phyloP scores from a whole-genome alignment of 2,888 invertebrate species.

The Perizoma affinitatum region DNA sequence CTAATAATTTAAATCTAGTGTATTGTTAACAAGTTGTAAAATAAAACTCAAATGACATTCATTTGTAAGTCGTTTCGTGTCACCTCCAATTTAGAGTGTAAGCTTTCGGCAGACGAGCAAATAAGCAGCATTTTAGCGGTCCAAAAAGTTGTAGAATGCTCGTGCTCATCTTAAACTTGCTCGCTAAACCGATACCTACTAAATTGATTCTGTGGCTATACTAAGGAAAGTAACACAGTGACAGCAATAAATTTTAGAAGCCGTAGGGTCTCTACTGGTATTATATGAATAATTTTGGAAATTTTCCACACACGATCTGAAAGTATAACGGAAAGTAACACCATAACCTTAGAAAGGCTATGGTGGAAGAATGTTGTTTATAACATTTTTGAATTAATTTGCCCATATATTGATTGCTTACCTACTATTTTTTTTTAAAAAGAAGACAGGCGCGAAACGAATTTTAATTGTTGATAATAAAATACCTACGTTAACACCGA shows the following conservation, averaged over 20 bases:
- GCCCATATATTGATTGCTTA: not conserved
- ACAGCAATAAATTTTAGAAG: conserved; percentile 51
- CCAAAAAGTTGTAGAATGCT: conserved; percentile 53
- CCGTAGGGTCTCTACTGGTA: conserved; percentile 13
- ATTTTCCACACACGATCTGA: conserved; percentile 26
- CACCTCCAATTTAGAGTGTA: conserved; percentile 33
- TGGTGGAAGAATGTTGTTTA: conserved; percentile 31
- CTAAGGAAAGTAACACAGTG: conserved; percentile 57
- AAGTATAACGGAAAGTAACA: conserved; percentile 27
- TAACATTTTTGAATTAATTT: conserved; percentile 16
- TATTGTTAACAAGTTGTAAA: conserved; percentile 16
- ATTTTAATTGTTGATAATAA: no score
- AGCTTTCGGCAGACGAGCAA: conserved; percentile 14
- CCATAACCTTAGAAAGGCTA: conserved; percentile 12
- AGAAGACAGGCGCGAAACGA: no score
- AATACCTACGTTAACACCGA: no score
- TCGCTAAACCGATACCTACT: conserved; percentile 40
- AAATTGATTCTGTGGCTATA: conserved; percentile 18
- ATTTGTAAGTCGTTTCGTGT: conserved; percentile 36
- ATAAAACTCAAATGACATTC: conserved; percentile 24
- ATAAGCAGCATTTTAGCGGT: conserved; percentile 53
- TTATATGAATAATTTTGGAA: conserved; percentile 28
- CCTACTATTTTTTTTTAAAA: no score
- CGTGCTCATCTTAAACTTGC: conserved; percentile 44
- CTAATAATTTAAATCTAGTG: not conserved